A percentile compares a stretch with the other conserved stretches of the same genome.
Evolutionary conservation across 2,113 vertebrate species (phyloP).

Genomic region (Fulica atra): DNA sequence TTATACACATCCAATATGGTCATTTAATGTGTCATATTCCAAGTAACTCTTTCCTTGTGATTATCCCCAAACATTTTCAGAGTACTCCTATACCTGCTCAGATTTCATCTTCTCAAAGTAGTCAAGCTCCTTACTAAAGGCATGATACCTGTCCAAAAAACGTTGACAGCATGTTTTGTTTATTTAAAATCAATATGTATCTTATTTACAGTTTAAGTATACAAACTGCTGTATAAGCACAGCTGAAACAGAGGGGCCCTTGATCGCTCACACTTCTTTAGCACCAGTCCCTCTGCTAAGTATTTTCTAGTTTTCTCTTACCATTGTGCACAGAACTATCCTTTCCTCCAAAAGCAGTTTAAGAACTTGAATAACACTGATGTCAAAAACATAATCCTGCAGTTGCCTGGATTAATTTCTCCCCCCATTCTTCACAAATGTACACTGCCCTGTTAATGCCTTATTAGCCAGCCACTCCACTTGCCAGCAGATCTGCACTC

Average conservation of each 20-base stretch:
- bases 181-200: not conserved
- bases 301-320: not conserved
- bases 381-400: slow-evolving; percentile 9
- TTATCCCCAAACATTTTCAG: not conserved
- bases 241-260: not conserved
- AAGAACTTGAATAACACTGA: slow-evolving; percentile 6
- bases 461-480: not conserved
- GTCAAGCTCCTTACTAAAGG: not conserved
- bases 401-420: not conserved
- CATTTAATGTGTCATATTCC: not conserved
- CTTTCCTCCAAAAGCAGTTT: not conserved
- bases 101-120: not conserved
- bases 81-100: not conserved
- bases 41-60: not conserved
- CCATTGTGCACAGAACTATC: not conserved
- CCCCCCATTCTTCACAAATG: not conserved
- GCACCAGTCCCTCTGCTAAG: not conserved
- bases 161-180: not conserved
- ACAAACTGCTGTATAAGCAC: not conserved
- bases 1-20: not conserved
- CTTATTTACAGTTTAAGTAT: not conserved
- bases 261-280: not conserved
- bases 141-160: not conserved
- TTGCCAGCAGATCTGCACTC: not conserved
- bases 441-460: not conserved